Evolutionary conservation across 2,888 invertebrate species (phyloP), one percentile per base, ranked within the genome.

Genomic region (Tortricodes alternella): DNA sequence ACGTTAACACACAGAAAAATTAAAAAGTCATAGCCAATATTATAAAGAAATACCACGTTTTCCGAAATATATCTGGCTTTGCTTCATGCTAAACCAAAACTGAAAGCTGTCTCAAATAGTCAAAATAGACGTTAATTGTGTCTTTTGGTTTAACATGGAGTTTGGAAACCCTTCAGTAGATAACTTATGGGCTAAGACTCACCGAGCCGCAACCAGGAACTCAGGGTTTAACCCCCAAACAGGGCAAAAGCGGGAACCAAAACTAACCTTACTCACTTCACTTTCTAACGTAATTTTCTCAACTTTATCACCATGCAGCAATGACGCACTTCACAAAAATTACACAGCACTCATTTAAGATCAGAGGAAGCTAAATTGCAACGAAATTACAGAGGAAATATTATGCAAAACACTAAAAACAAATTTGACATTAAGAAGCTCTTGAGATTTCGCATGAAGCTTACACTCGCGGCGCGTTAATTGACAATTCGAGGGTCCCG

Each of bases 131-230:
- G 27, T 15, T 11, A 9, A 3, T 13, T 23, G 13, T 18, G 2
- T 37, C 18, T n/a, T 49, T 50, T 50, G 49, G 50, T 32, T 32
- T n/a, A 7, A 21, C 56, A 56, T 56, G 21, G 37, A 56, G 43
- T 29, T 82, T 84, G 85, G 85, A 81, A 72, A 74, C 68, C 73
- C 80, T 84, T 85, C 68, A 34, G 34, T 73, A 71, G 59, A 62
- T 68, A 81, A 81, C 88, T 87, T 89, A 89, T 74, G 65, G 37
- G 55, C 89, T 89, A 89, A 77, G 79, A 89, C 89, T 89, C 81
- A 89, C 89, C 89, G 73, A 82, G 76, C 88, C 80, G 89, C 73
- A 68, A 79, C 65, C 80, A 72, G 78, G 74, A 78, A 62, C 60
- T 59, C 60, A 68, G 73, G 63, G 62, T 68, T 68, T 68, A 68